Evolutionary conservation across 2,888 invertebrate genomes (phyloP), one percentile per base, ranked within the genome.

Genomic region (Margaritifera margaritifera): DNA sequence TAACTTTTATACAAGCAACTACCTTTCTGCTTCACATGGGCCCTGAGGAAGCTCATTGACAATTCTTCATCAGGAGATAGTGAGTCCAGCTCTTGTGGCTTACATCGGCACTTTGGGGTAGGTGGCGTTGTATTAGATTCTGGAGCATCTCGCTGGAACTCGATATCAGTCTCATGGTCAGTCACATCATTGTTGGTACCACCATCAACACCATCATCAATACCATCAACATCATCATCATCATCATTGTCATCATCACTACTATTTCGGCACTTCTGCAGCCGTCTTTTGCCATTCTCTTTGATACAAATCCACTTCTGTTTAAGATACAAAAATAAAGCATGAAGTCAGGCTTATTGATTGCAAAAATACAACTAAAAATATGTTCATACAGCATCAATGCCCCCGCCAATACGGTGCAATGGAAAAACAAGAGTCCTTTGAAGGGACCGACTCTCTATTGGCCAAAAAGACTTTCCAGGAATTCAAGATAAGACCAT

Each of bases 241-340:
- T 72, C 56, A 20, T 31, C 58, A 15, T 66, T 67, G 22, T 71
- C 67, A 5, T 63, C 52, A 20, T 52, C 66, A 5, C 71, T 62
- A 15, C 68, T 72, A 61, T 76, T 71, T 6, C 80, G 74, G 62
- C 83, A 83, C 69, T 80, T 83, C 71, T 80, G 76, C 25, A 73
- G 74, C 27, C 78, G 69, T 54, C 71, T 70, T 22, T 73, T 68
- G 15, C 75, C 76, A 27, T 68, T 88, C 94, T 95, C 76, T 58
- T 68, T 62, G 55, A 75, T 64, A 62, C 81, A 78, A 59, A 77
- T 78, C 77, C 77, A 80, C 80, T 79, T 81, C 83, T 83, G 69
- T 27, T 68, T 59, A 61, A 68, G 8, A 6, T 6, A 20, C 52
- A 42, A 42, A 42, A 42, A 15, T 42, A 15, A 42, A 42, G 42